A percentile compares a stretch with the other conserved stretches of the same genome.
phyloP scores from a whole-genome alignment of 2,113 vertebrate species.

The Notarius quadriscutis region DNA sequence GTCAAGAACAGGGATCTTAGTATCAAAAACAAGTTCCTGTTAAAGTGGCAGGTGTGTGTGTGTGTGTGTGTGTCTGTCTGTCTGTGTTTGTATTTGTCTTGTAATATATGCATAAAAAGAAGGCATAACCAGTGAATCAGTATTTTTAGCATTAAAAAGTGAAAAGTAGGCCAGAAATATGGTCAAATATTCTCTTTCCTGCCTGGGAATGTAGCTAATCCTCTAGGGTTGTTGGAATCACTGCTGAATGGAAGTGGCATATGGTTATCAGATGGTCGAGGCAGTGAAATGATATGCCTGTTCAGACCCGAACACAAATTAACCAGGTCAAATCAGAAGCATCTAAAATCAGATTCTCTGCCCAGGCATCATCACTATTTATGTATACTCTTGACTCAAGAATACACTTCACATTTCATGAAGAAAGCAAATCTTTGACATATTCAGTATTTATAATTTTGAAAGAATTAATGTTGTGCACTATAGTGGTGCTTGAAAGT shows the following conservation, averaged over 20 bases:
- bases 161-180: constrained; percentile 45
- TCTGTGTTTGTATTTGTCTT: background rate
- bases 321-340: constrained; percentile 57
- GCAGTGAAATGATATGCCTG: constrained; percentile 45
- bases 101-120: background rate
- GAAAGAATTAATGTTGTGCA: constrained; percentile 12
- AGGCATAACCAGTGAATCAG: background rate
- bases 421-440: background rate
- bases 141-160: constrained; percentile 34
- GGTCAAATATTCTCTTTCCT: constrained; percentile 25
- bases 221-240: constrained; percentile 51
- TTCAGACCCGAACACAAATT: constrained; percentile 50
- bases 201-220: constrained; percentile 32
- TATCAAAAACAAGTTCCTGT: no score
- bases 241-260: constrained; percentile 51
- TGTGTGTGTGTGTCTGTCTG: no score
- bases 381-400: background rate
- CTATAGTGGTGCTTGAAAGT: no score
- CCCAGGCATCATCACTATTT: constrained; percentile 11
- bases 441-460: constrained; percentile 12
- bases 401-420: background rate
- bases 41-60: background rate
- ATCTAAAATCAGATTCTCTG: constrained; percentile 23
- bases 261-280: constrained; percentile 57
- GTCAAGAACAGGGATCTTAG: no score